A percentile compares a stretch with the other conserved stretches of the same genome.
Conservation (phyloP, 2,888 invertebrate genomes). For the Napeogenes inachia region DNA sequence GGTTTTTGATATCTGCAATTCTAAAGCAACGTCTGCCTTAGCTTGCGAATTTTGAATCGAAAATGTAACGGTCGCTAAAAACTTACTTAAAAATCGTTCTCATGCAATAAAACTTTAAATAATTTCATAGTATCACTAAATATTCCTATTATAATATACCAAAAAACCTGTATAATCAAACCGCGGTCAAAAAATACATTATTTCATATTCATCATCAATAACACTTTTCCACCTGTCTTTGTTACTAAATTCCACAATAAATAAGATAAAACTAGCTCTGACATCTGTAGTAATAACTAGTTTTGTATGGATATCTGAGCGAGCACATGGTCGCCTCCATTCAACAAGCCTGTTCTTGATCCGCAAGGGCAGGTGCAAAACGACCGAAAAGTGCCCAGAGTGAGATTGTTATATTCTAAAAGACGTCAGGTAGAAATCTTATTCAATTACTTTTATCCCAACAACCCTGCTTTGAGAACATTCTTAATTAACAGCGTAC, state of each 20-base stretch:
- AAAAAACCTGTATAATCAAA: no score
- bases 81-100: background rate
- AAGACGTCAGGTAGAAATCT: conserved; percentile 28
- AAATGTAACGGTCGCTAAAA: background rate
- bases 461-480: background rate
- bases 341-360: conserved; percentile 27
- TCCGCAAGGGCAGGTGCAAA: conserved; percentile 55
- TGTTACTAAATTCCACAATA: background rate
- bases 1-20: background rate
- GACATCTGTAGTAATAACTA: conserved; percentile 7
- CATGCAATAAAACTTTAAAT: background rate
- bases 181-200: no score
- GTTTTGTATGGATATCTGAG: conserved; percentile 16
- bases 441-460: conserved; percentile 6
- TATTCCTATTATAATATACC: no score
- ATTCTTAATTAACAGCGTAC: no score
- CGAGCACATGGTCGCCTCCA: conserved; percentile 37
- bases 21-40: background rate
- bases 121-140: no score
- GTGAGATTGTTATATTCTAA: conserved; percentile 43
- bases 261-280: background rate
- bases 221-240: background rate
- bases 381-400: conserved; percentile 42
- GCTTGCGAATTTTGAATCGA: background rate
- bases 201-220: background rate